phyloP scores from a whole-genome alignment of 1,140 invertebrate species.

The Drosophila tropicalis region DNA sequence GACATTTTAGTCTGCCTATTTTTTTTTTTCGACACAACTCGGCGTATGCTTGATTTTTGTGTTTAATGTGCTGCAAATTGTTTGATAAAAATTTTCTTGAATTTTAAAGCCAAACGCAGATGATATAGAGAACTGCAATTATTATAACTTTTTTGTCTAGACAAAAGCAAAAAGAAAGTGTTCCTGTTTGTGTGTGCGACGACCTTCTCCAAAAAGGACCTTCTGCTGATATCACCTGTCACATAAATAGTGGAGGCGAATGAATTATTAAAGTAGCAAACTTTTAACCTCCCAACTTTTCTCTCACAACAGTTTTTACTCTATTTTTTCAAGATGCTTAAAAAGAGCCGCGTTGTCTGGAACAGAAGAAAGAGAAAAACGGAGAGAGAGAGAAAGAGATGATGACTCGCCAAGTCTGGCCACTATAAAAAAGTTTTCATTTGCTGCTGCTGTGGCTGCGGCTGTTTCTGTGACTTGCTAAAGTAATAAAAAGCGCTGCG shows the following conservation, averaged over 20 bases:
- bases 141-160: constrained; percentile 17
- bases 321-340: constrained; percentile 15
- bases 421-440: constrained; percentile 25
- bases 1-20: constrained; percentile 1
- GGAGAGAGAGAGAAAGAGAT: background rate
- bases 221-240: constrained; percentile 21
- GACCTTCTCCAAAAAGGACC: background rate
- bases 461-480: constrained; percentile 5
- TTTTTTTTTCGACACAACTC: constrained; percentile 16
- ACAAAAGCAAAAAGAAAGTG: background rate
- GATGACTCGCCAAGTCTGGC: constrained; percentile 18
- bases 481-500: constrained; percentile 23
- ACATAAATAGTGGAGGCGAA: constrained; percentile 20
- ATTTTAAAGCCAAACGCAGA: background rate
- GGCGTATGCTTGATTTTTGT: constrained; percentile 19
- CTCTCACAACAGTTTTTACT: background rate
- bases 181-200: background rate
- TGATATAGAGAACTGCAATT: background rate
- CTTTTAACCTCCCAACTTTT: background rate
- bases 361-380: background rate
- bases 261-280: constrained; percentile 21
- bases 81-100: constrained; percentile 8
- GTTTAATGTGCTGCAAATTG: constrained; percentile 21
- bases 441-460: constrained; percentile 13
- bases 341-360: constrained; percentile 13